Conservation (phyloP, 2,113 vertebrate species). For the Anser cygnoides region DNA sequence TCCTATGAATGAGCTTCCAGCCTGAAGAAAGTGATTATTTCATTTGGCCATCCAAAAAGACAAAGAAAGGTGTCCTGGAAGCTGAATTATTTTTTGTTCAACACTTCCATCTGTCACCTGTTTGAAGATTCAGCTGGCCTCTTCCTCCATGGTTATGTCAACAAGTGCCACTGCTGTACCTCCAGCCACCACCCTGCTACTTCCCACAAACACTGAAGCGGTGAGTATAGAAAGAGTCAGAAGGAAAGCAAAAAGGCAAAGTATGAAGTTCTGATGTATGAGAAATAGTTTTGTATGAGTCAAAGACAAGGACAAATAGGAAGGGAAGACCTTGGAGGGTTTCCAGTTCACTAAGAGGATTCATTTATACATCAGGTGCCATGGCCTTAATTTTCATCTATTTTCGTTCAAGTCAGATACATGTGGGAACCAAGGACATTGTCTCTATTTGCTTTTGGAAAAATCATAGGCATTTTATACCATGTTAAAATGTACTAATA, state of each 20-base stretch:
- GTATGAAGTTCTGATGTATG: neutral
- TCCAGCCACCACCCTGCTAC: neutral
- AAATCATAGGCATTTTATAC: neutral
- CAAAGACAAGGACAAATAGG: neutral
- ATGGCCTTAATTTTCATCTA: neutral
- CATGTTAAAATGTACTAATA: neutral
- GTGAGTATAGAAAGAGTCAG: no score
- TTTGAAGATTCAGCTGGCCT: neutral
- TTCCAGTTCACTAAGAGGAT: neutral
- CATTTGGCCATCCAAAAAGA: neutral
- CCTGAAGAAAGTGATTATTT: neutral
- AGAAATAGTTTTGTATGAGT: neutral
- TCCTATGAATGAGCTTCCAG: neutral
- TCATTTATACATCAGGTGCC: neutral
- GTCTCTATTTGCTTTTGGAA: neutral
- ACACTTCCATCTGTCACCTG: neutral
- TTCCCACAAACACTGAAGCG: neutral
- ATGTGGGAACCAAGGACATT: neutral
- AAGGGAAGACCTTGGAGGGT: neutral
- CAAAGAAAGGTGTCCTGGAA: neutral
- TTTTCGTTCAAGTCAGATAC: neutral
- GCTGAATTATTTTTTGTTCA: neutral
- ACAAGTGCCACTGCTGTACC: neutral
- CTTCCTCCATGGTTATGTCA: neutral
- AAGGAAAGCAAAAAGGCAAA: no score